These are phyloP conservation scores for Drosophila bunnanda DNA, from an alignment of 2,888 invertebrate genomes.

Conservation along the genomic window DNA sequence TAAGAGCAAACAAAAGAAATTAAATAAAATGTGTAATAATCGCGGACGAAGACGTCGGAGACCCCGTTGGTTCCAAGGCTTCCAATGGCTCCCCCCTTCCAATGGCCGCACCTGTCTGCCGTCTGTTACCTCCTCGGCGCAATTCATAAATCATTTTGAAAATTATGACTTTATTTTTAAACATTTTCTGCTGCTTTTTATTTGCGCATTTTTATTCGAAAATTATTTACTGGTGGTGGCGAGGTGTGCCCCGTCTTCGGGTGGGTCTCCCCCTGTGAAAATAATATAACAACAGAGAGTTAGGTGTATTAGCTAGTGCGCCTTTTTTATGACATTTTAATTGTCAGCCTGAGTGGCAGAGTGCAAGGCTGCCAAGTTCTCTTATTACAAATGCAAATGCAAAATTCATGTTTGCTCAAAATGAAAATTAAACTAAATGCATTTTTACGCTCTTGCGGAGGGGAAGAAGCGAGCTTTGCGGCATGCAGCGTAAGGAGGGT, in stretches of 20 bases:
- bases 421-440: slow-evolving; percentile 63
- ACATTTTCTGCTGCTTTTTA: slow-evolving; percentile 43
- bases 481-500: neutral
- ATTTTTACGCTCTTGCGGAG: slow-evolving; percentile 53
- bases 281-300: slow-evolving; percentile 20
- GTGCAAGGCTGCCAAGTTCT: neutral
- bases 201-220: slow-evolving; percentile 71
- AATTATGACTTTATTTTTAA: slow-evolving; percentile 76
- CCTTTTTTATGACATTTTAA: slow-evolving; percentile 66
- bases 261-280: slow-evolving; percentile 20
- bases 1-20: slow-evolving; percentile 60
- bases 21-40: slow-evolving; percentile 65
- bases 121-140: slow-evolving; percentile 37
- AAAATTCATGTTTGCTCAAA: slow-evolving; percentile 67
- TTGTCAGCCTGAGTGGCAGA: slow-evolving; percentile 43
- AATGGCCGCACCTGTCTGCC: slow-evolving; percentile 30
- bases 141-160: slow-evolving; percentile 75
- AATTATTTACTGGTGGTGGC: slow-evolving; percentile 56
- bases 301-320: slow-evolving; percentile 28
- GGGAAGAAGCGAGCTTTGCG: neutral
- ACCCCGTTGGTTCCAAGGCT: slow-evolving; percentile 16
- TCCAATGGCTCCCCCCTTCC: neutral
- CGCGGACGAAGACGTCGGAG: slow-evolving; percentile 4
- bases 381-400: slow-evolving; percentile 68
- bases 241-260: slow-evolving; percentile 12